Evolutionary conservation across 2,797 vertebrate genomes (phyloP), one percentile per base, ranked within the genome.

Genomic region (Tragopan temminckii): DNA sequence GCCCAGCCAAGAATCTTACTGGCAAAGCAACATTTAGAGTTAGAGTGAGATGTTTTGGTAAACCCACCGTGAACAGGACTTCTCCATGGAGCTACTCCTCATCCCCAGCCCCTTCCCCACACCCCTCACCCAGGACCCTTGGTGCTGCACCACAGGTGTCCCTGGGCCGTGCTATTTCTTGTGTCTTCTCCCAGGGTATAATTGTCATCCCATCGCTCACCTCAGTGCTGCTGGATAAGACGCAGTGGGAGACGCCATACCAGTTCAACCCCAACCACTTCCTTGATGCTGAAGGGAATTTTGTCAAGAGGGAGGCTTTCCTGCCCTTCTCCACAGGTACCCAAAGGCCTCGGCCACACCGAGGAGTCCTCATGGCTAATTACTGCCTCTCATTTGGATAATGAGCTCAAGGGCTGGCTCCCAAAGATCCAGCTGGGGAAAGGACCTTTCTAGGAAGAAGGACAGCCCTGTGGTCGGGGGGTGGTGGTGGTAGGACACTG

Each of bases 261-360:
- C 86, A 98, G 57, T 98, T 98, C 96, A 98, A 98, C 69, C 98
- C 98, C 1, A 95, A 96, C 72, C 98, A 98, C 81, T 98, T 98
- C 57, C 97, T 97, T 3, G 98, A 98, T 2, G 62, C 95, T 0
- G 78, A 97, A 1, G 98, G 98, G 69, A 96, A 89, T 42, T 98
- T 98, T 55, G 72, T 98, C 40, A 97, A 96, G 96, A 98, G 80
- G 42, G 97, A 96, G 0, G 98, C 98, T 57, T 98, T 98, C 66
- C 80, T 98, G 80, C 97, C 98, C 11, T 98, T 98, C 90, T 98
- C 98, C 12, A 95, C 92, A 94, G 98, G 98, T 98, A 97, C 81
- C 29, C 45, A 18, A 80, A 55, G 27, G 55, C n/a, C n/a, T 57
- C 12, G 20, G 19, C 31, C 55, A n/a, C n/a, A 57, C 55, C 12